Percentiles rank a stretch among this genome's conserved stretches.
Evolutionary conservation across 2,888 invertebrate species (phyloP).

Genomic region (Himalopsyche japonica): DNA sequence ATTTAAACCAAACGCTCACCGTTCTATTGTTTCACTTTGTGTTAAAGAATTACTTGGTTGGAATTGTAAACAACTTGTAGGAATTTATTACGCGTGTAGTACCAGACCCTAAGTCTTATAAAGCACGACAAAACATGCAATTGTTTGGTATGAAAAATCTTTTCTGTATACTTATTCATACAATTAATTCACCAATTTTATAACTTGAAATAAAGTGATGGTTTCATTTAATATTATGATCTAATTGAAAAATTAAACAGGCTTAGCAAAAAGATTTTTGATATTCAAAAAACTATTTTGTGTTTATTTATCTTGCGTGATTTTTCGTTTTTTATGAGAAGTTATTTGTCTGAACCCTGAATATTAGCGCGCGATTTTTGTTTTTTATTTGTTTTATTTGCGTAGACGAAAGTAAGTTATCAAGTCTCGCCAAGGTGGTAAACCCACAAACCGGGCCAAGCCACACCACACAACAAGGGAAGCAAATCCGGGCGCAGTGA

Average conservation of each 20-base stretch:
- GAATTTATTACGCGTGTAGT: slow-evolving; percentile 11
- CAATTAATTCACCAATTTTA: too few relatives aligned
- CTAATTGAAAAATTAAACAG: too few relatives aligned
- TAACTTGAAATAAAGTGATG: too few relatives aligned
- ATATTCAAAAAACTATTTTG: too few relatives aligned
- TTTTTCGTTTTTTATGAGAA: too few relatives aligned
- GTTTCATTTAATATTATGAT: too few relatives aligned
- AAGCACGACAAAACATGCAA: background rate
- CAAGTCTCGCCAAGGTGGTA: background rate
- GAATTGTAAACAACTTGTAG: slow-evolving; percentile 19
- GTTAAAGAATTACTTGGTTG: background rate
- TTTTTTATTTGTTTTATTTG: background rate
- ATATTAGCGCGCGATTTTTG: background rate
- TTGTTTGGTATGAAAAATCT: background rate
- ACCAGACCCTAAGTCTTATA: background rate
- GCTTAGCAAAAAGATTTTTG: too few relatives aligned
- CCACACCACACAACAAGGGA: background rate
- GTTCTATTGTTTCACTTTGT: too few relatives aligned
- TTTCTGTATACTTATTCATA: background rate
- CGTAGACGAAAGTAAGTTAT: background rate
- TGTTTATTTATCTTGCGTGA: too few relatives aligned
- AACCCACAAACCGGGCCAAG: background rate
- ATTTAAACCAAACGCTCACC: too few relatives aligned
- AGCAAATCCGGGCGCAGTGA: slow-evolving; percentile 14
- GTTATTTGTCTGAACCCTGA: background rate